These are phyloP conservation scores for Mesochorus sp. DNA, from an alignment of 2,888 invertebrate genomes.

Conservation along the genomic window DNA sequence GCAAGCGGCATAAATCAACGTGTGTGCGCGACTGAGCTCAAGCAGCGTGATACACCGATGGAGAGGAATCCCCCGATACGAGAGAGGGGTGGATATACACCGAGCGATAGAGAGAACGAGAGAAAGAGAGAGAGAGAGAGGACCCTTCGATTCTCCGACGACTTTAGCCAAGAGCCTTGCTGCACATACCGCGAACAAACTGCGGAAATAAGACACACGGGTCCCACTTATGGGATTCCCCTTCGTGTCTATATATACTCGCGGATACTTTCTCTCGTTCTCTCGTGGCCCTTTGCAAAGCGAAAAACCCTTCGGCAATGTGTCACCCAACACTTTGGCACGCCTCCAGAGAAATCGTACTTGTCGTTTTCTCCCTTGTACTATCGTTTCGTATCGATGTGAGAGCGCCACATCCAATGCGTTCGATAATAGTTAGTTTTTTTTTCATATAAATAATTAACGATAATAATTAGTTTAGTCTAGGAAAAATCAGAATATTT, in stretches of 20 bases:
- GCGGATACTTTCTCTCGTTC: too few relatives aligned
- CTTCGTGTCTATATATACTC: constrained; percentile 60
- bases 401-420: constrained; percentile 15
- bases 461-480: too few relatives aligned
- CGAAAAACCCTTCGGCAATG: constrained; percentile 68
- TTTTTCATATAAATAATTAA: not conserved
- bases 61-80: constrained; percentile 73
- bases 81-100: not conserved
- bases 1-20: constrained; percentile 79
- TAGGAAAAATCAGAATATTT: too few relatives aligned
- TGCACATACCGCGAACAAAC: constrained; percentile 43
- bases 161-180: constrained; percentile 31
- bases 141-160: constrained; percentile 76
- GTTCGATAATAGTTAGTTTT: not conserved
- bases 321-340: constrained; percentile 67
- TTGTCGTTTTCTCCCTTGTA: constrained; percentile 28
- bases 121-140: constrained; percentile 58
- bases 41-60: constrained; percentile 78
- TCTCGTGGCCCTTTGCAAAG: constrained; percentile 49
- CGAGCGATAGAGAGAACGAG: constrained; percentile 57
- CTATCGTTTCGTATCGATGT: constrained; percentile 12
- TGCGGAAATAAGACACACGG: constrained; percentile 74
- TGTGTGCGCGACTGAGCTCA: constrained; percentile 72
- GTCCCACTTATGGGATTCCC: constrained; percentile 72
- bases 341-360: constrained; percentile 38